phyloP scores from a whole-genome alignment of 2,888 invertebrate species.

The Drosophila anomalata region DNA sequence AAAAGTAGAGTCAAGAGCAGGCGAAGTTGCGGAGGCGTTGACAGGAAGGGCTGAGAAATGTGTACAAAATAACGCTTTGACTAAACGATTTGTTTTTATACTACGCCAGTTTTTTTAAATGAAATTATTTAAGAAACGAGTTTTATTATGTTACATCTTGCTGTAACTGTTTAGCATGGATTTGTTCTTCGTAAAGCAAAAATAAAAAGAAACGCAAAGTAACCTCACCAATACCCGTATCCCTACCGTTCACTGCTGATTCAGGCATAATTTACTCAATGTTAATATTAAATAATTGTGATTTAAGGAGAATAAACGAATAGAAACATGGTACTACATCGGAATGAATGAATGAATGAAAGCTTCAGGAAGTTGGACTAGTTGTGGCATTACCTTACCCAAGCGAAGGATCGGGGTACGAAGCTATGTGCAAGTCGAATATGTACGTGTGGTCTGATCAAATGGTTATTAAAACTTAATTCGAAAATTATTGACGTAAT shows the following conservation, averaged over 20 bases:
- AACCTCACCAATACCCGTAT: conserved; percentile 56
- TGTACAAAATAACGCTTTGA: conserved; percentile 34
- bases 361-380: conserved; percentile 41
- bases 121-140: conserved; percentile 67
- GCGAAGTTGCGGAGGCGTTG: conserved; percentile 6
- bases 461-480: conserved; percentile 46
- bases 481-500: conserved; percentile 58
- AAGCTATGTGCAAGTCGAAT: conserved; percentile 6
- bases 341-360: conserved; percentile 21
- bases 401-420: conserved; percentile 45
- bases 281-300: conserved; percentile 77
- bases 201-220: conserved; percentile 39
- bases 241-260: conserved; percentile 54
- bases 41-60: conserved; percentile 17
- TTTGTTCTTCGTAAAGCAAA: conserved; percentile 51
- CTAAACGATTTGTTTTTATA: conserved; percentile 50
- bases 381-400: conserved; percentile 47
- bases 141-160: conserved; percentile 66
- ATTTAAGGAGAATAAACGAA: conserved; percentile 65
- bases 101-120: conserved; percentile 59
- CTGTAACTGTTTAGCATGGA: conserved; percentile 63
- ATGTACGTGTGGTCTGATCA: conserved; percentile 42
- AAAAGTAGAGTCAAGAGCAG: conserved; percentile 36
- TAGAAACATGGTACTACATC: conserved; percentile 66
- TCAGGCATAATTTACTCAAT: conserved; percentile 75